These are phyloP conservation scores for Emys orbicularis DNA, from an alignment of 2,797 vertebrate species.

Conservation along the genomic window DNA sequence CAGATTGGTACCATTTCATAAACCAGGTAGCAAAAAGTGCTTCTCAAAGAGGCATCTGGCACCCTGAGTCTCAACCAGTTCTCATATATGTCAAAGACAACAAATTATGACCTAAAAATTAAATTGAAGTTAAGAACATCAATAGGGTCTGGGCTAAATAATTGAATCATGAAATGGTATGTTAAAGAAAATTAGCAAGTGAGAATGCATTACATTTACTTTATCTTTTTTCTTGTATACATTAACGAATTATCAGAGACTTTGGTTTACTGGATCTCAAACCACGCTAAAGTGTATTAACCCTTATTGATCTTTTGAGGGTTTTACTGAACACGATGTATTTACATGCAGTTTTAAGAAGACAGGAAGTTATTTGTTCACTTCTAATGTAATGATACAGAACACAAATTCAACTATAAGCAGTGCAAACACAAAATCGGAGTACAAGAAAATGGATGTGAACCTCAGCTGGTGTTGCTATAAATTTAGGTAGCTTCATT, in stretches of 20 bases:
- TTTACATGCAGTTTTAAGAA: neutral
- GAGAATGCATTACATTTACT: neutral
- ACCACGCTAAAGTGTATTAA: neutral
- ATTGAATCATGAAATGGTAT: neutral
- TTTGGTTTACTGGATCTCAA: neutral
- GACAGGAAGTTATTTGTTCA: neutral
- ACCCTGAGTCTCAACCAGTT: slow-evolving; percentile 21
- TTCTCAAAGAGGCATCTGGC: slow-evolving; percentile 22
- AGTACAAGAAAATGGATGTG: neutral
- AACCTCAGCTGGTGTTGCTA: slow-evolving; percentile 13
- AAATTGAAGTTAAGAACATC: neutral
- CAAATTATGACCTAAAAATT: neutral
- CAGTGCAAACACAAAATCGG: neutral
- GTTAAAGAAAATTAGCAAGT: neutral
- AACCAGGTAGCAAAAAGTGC: slow-evolving; percentile 5
- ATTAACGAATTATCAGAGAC: neutral
- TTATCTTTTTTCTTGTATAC: neutral
- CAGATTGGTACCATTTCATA: slow-evolving; percentile 63
- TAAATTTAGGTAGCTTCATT: slow-evolving; percentile 2
- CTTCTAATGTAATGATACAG: neutral
- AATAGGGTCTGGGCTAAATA: neutral
- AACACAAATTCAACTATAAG: neutral
- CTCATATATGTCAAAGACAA: neutral
- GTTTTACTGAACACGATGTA: neutral
- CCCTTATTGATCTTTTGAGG: neutral